Evolutionary conservation across 1,140 invertebrate species (phyloP).

Genomic region (Scaptodrosophila lebanonensis): DNA sequence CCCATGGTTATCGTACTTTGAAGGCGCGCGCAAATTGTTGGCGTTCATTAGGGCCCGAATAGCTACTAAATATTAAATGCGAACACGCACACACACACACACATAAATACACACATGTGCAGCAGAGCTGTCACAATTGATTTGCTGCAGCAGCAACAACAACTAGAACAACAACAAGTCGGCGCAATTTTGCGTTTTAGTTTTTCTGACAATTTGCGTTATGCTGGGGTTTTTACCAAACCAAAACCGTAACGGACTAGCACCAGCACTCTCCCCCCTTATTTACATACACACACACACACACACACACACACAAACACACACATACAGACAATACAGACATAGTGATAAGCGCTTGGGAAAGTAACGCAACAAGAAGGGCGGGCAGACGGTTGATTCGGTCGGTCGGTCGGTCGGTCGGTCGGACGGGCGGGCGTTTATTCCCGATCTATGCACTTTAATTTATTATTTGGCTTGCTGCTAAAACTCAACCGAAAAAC

Average conservation of each 20-base stretch:
- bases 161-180: too few species aligned
- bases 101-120: neutral
- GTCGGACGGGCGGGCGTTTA: neutral
- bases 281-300: slow-evolving; percentile 34
- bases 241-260: slow-evolving; percentile 29
- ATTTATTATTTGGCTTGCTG: slow-evolving; percentile 35
- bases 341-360: too few species aligned
- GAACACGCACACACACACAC: neutral
- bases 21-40: neutral
- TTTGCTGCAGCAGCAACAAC: slow-evolving; percentile 22
- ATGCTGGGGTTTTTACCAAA: too few species aligned
- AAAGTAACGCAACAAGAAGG: too few species aligned
- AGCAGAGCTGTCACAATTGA: slow-evolving; percentile 29
- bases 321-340: too few species aligned
- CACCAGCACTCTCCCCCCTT: slow-evolving; percentile 9
- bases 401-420: too few species aligned
- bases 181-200: slow-evolving; percentile 25
- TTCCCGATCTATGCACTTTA: slow-evolving; percentile 43
- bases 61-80: slow-evolving; percentile 23
- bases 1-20: too few species aligned
- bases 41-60: slow-evolving; percentile 14
- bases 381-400: too few species aligned
- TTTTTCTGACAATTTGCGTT: neutral
- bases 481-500: neutral
- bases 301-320: too few species aligned